Conservation (phyloP, 2,113 vertebrate genomes). For the Chaetops frenatus region DNA sequence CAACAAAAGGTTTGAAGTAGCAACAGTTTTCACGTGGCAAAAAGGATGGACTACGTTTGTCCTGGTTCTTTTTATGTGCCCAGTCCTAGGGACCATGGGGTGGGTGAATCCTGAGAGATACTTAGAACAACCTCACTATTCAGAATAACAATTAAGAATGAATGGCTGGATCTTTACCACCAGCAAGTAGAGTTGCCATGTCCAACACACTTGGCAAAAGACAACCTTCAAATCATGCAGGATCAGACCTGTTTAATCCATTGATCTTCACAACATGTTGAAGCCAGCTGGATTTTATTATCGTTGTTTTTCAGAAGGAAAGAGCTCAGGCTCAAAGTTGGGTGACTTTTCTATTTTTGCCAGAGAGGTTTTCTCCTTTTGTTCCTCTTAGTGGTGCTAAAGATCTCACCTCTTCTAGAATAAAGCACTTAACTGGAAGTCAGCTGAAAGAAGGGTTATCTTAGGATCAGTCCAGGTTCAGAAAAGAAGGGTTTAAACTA, state of each 20-base stretch:
- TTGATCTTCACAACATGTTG: conserved; percentile 6
- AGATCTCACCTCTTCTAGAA: background rate
- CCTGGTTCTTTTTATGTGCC: background rate
- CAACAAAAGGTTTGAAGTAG: background rate
- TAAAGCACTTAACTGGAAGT: background rate
- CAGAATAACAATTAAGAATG: background rate
- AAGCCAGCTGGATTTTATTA: background rate
- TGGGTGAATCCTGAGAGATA: background rate
- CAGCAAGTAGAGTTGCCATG: background rate
- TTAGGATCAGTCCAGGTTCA: background rate
- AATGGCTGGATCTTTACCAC: background rate
- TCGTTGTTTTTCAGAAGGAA: background rate
- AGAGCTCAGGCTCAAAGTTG: background rate
- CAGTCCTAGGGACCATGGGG: background rate
- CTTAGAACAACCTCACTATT: background rate
- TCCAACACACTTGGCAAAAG: background rate
- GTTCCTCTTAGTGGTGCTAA: background rate
- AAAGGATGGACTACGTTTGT: background rate
- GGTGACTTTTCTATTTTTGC: background rate
- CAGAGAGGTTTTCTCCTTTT: background rate
- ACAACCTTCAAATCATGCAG: background rate
- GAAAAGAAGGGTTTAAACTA: background rate
- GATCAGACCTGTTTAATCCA: conserved; percentile 47
- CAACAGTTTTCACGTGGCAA: background rate
- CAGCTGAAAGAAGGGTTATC: background rate